Evolutionary conservation across 1,140 invertebrate genomes (phyloP).

Genomic region (Listronotus oregonensis): DNA sequence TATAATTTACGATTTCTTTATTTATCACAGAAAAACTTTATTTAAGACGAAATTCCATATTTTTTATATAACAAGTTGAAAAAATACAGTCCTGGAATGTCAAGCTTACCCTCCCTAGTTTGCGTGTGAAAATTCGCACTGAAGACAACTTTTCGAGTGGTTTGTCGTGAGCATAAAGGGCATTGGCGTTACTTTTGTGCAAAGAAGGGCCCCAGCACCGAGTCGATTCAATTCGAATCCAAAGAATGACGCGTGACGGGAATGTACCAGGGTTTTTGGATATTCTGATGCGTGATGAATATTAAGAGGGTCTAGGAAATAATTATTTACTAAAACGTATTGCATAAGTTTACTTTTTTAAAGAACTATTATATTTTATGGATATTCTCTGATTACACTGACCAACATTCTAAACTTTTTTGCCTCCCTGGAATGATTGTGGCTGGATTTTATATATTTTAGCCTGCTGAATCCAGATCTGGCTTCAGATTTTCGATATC

Average conservation of each 20-base stretch:
- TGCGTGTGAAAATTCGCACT: conserved; percentile 3
- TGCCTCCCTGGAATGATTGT: too few relatives aligned
- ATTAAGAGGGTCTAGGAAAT: neutral
- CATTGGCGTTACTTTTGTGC: neutral
- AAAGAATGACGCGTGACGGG: conserved; percentile 8
- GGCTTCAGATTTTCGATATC: too few relatives aligned
- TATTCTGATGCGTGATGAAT: conserved; percentile 4
- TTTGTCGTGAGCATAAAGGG: conserved; percentile 3
- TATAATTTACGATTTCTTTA: too few relatives aligned
- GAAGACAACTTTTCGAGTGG: conserved; percentile 1
- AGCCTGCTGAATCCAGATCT: too few relatives aligned
- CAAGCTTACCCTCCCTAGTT: neutral
- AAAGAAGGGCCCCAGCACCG: neutral
- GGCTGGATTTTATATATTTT: too few relatives aligned
- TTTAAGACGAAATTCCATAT: too few relatives aligned
- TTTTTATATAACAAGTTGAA: neutral
- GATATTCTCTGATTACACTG: too few relatives aligned
- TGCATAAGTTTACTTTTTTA: too few relatives aligned
- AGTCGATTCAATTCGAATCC: conserved; percentile 7
- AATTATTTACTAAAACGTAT: neutral
- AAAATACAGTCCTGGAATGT: neutral
- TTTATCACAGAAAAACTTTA: too few relatives aligned
- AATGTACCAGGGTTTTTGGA: conserved; percentile 2
- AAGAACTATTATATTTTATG: too few relatives aligned
- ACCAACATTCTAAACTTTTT: too few relatives aligned